Conservation (phyloP, 2,888 invertebrate genomes). For the Lepidocyrtinus sp. region DNA sequence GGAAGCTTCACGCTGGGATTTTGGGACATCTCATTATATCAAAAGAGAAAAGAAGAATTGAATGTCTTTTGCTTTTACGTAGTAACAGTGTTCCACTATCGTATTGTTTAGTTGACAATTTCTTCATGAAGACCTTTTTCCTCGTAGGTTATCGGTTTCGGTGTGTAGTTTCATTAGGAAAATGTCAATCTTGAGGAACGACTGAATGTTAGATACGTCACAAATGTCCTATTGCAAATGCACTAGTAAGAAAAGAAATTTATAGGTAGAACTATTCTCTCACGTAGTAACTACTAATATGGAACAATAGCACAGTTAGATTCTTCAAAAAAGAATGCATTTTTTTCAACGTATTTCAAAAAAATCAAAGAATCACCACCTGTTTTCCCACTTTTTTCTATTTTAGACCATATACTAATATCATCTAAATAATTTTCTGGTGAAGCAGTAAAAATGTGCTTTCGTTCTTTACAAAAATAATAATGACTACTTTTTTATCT, state of each 20-base stretch:
- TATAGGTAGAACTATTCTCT: too few relatives aligned
- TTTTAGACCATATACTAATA: not conserved
- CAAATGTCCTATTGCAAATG: too few relatives aligned
- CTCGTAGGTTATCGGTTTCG: not conserved
- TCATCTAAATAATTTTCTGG: not conserved
- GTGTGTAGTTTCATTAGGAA: conserved; percentile 45
- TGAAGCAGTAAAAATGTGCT: not conserved
- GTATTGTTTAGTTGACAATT: not conserved
- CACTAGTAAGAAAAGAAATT: too few relatives aligned
- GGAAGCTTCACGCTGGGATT: conserved; percentile 46
- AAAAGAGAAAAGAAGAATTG: not conserved
- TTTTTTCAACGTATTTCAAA: not conserved
- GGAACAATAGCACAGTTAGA: not conserved
- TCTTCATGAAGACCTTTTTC: not conserved
- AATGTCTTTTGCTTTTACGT: not conserved
- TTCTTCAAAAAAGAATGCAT: not conserved
- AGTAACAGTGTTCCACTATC: not conserved
- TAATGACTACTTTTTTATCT: not conserved
- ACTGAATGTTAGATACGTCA: not conserved
- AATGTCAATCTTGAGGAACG: conserved; percentile 39
- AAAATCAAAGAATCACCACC: not conserved
- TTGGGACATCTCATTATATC: conserved; percentile 42
- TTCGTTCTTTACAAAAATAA: not conserved
- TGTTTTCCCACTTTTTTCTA: not conserved
- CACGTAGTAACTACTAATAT: too few relatives aligned